A percentile compares a stretch with the other conserved stretches of the same genome.
These are phyloP conservation scores for Myotis lucifugus DNA, from an alignment of 2,113 vertebrate genomes.

Conservation along the genomic window DNA sequence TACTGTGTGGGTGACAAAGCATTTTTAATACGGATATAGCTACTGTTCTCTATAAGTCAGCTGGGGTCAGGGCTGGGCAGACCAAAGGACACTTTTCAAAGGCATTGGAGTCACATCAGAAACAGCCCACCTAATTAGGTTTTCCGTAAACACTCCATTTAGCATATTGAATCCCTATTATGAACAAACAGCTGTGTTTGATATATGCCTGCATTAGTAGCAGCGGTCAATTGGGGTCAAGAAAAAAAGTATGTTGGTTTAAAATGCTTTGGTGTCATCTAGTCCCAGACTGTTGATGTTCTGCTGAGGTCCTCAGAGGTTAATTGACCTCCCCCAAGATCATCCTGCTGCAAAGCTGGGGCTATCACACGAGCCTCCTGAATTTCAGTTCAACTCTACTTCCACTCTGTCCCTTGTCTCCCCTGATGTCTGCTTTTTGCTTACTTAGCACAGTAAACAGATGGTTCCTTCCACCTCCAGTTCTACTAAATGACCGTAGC, in stretches of 20 bases:
- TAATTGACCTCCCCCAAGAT: not conserved
- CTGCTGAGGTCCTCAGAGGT: not conserved
- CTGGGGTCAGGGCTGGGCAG: not conserved
- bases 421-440: slow-evolving; percentile 20
- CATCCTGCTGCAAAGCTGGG: not conserved
- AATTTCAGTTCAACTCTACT: not conserved
- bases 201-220: slow-evolving; percentile 19
- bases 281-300: not conserved
- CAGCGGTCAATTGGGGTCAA: slow-evolving; percentile 9
- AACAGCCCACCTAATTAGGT: slow-evolving; percentile 61
- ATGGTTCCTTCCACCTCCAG: not conserved
- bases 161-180: slow-evolving; percentile 46
- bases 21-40: not conserved
- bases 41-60: not conserved
- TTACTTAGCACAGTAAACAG: slow-evolving; percentile 28
- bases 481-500: not conserved
- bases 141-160: slow-evolving; percentile 22
- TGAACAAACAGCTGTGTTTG: not conserved
- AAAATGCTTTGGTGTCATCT: not conserved
- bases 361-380: not conserved
- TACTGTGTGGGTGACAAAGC: not conserved
- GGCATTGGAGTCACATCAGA: slow-evolving; percentile 16
- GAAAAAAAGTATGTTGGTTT: not conserved
- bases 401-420: not conserved
- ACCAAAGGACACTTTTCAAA: slow-evolving; percentile 26